phyloP scores from a whole-genome alignment of 2,888 invertebrate species.

The Hypselothyrea guttata region DNA sequence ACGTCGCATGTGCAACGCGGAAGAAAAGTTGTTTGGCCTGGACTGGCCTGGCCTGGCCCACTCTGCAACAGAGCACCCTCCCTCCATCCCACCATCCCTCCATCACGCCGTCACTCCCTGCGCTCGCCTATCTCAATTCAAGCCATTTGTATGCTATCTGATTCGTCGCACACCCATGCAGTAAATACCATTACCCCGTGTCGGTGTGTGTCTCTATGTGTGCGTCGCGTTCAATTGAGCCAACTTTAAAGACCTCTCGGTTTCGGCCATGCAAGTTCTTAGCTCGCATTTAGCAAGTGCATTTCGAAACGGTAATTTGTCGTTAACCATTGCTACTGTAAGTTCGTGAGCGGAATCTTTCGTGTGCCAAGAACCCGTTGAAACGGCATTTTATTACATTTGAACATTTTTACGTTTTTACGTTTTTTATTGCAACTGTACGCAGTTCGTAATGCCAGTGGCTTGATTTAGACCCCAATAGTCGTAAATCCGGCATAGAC shows the following conservation, averaged over 20 bases:
- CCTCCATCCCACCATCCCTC: too few species aligned
- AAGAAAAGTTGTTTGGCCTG: conserved; percentile 69
- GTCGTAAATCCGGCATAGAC: conserved; percentile 6
- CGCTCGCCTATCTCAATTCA: conserved; percentile 36
- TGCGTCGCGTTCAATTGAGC: conserved; percentile 38
- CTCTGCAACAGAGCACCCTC: conserved; percentile 15
- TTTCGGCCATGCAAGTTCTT: conserved; percentile 67
- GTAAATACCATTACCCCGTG: conserved; percentile 12
- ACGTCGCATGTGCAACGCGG: conserved; percentile 70
- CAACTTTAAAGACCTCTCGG: conserved; percentile 17
- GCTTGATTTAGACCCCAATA: conserved; percentile 1
- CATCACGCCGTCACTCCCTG: too few species aligned
- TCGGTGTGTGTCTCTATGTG: conserved; percentile 9
- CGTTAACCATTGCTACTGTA: conserved; percentile 52
- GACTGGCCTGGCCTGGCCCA: conserved; percentile 36
- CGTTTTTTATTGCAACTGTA: conserved; percentile 19
- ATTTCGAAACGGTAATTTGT: conserved; percentile 74
- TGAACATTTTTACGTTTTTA: too few species aligned
- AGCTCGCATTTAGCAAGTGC: conserved; percentile 68
- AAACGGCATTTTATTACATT: conserved; percentile 23
- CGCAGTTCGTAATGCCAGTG: background rate
- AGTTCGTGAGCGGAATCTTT: conserved; percentile 75
- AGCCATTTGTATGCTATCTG: conserved; percentile 73
- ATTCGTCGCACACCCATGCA: conserved; percentile 48
- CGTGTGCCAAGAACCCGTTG: conserved; percentile 54